Evolutionary conservation across 2,113 vertebrate species (phyloP), one percentile per base, ranked within the genome.

Genomic region (Strix aluco): DNA sequence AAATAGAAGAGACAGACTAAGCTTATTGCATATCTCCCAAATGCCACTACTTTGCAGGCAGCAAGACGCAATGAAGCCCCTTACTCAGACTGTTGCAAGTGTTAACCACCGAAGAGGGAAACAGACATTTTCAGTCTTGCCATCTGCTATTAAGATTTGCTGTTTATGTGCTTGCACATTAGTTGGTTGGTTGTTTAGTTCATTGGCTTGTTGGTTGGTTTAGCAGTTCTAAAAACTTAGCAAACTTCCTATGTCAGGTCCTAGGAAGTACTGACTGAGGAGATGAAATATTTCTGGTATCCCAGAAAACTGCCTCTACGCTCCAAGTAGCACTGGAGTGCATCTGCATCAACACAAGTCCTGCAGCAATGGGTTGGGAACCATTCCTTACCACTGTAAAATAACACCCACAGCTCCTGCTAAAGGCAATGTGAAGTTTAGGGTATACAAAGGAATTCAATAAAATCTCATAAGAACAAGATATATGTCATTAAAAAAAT

Each of bases 331-430:
- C 52, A 15, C n/a, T 11, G 9, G 47, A 59, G 22, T 16, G 36
- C 20, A 18, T 18, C 29, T 63, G 8, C 55, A 69, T 26, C 23
- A 62, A n/a, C 13, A n/a, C 6, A 63, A 85, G 62, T 54, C 15
- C n/a, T 59, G 3, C 14, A 42, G 30, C 29, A 63, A 5, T 5
- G 20, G 55, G 26, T 42, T 0, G 1, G 1, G 14, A 52, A 29
- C 6, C 11, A 20, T 29, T 70, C 20, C 32, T 46, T 23, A 27
- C 25, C 5, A 18, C 15, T 27, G 10, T 20, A 67, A 92, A 74
- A 59, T n/a, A 61, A 36, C 5, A 49, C 8, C 9, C 40, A 6
- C 5, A 7, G 15, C 16, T 59, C n/a, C 47, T 59, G 5, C 5
- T 42, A 9, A 77, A 73, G 23, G 2, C 4, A 67, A 16, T 51